Evolutionary conservation across 2,113 vertebrate genomes (phyloP).

Genomic region (Crotalus viridis): DNA sequence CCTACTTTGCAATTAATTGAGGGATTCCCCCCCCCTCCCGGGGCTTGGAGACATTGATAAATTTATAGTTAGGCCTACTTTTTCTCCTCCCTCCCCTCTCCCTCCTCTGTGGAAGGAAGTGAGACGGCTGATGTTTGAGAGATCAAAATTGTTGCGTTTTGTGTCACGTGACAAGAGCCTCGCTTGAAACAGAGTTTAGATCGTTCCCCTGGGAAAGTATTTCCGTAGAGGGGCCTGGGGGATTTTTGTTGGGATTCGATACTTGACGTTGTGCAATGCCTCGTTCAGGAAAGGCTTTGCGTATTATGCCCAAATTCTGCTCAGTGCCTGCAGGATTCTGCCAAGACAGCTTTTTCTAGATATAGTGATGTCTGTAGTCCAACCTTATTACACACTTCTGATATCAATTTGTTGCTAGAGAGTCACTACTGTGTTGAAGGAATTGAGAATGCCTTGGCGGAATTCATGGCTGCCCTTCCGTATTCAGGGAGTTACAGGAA

Average conservation of each 20-base stretch:
- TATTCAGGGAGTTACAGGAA: background rate
- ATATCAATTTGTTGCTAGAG: background rate
- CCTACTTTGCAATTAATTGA: slow-evolving; percentile 27
- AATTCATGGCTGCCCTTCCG: background rate
- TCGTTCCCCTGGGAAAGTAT: background rate
- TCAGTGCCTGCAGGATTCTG: background rate
- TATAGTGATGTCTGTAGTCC: background rate
- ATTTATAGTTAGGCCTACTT: background rate
- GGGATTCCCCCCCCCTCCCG: background rate
- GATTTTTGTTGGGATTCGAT: background rate
- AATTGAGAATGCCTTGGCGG: background rate
- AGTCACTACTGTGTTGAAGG: background rate
- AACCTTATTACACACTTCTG: background rate
- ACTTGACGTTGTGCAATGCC: background rate
- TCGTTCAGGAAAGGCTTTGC: accelerated
- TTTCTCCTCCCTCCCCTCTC: accelerated
- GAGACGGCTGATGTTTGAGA: background rate
- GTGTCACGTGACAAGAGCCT: background rate
- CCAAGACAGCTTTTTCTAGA: background rate
- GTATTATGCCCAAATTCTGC: accelerated
- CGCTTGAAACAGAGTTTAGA: background rate
- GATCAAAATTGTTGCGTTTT: background rate
- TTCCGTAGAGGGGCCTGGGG: background rate
- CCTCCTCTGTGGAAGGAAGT: accelerated
- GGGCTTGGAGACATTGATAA: slow-evolving; percentile 1